A percentile compares a stretch with the other conserved stretches of the same genome.
These are phyloP conservation scores for Thamnaconus septentrionalis DNA, from an alignment of 2,113 vertebrate species.

Conservation along the genomic window DNA sequence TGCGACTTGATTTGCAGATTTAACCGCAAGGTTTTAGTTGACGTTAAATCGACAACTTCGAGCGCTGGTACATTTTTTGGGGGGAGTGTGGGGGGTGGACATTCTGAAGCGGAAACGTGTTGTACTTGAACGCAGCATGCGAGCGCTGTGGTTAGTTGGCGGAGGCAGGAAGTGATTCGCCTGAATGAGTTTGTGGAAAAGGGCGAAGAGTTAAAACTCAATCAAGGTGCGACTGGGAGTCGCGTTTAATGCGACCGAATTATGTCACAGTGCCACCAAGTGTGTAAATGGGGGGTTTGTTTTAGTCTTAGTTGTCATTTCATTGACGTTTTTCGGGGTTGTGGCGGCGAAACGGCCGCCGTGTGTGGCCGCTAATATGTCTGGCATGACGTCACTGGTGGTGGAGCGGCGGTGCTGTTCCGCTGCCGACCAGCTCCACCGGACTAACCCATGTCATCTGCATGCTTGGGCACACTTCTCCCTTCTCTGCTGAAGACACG, in stretches of 20 bases:
- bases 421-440: background rate
- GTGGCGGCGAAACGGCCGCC: constrained; percentile 18
- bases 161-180: constrained; percentile 73
- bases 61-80: too few species aligned
- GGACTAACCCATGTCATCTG: too few species aligned
- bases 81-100: too few species aligned
- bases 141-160: constrained; percentile 13
- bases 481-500: too few species aligned
- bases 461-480: too few species aligned
- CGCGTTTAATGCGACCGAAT: background rate
- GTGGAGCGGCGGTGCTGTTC: constrained; percentile 13
- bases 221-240: too few species aligned
- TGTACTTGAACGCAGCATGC: background rate
- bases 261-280: background rate
- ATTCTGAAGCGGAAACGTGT: too few species aligned
- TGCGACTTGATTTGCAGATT: constrained; percentile 17
- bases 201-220: constrained; percentile 3
- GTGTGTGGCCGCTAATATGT: constrained; percentile 54
- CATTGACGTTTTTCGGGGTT: constrained; percentile 11
- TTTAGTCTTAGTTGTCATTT: background rate
- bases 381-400: constrained; percentile 62
- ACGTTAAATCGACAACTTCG: too few species aligned
- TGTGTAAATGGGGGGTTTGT: background rate
- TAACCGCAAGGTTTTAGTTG: background rate
- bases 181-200: constrained; percentile 59